Base-by-base conservation (phyloP, 2,113 vertebrate species). In the Microtus oregoni region DNA sequence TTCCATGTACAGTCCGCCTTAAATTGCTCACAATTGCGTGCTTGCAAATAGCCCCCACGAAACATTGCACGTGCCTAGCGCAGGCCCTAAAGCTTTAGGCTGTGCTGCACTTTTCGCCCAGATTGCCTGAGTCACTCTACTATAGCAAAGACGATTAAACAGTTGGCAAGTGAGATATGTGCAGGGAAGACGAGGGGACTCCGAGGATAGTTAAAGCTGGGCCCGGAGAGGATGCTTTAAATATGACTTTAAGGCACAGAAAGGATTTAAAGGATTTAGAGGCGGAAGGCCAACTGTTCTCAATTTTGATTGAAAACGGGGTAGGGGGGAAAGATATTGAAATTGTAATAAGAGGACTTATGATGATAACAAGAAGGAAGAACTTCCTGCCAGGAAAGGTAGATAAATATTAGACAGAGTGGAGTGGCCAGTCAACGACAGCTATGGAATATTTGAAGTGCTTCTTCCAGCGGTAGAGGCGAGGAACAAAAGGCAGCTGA, bases 1-100 rank as follows among this genome's bases (percentile, higher is more conserved):
- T 97, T 98, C 95, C 96, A 96, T 96, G 97, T 97, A 97, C 90
- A 95, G 92, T 93, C 96, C 96, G 97, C 82, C 96, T 96, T 95
- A 97, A 97, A 95, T 89, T 95, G 89, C 89, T 97, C 96, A 96
- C 96, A 97, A 97, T 55, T 93, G 94, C 12, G 15, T 91, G 76
- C 96, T 97, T 28, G 11, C 96, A 95, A 97, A 95, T 92, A 89
- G 92, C 89, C 94, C 96, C 89, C 89, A 68, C 94, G 92, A 97
- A 93, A 92, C 92, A 95, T 94, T 96, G 95, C 93, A 93, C 77
- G 92, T 38, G 78, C 89, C 86, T 92, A 96, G 91, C 73, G 86
- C 89, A 68, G 94, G 68, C 68, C 28, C 73, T 85, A 94, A 91
- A 89, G 95, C 94, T 97, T 94, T 89, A 82, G 73, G 76, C 77